Evolutionary conservation across 64 coral and sea anemone species (phyloP).

Genomic region (Acropora yongei): DNA sequence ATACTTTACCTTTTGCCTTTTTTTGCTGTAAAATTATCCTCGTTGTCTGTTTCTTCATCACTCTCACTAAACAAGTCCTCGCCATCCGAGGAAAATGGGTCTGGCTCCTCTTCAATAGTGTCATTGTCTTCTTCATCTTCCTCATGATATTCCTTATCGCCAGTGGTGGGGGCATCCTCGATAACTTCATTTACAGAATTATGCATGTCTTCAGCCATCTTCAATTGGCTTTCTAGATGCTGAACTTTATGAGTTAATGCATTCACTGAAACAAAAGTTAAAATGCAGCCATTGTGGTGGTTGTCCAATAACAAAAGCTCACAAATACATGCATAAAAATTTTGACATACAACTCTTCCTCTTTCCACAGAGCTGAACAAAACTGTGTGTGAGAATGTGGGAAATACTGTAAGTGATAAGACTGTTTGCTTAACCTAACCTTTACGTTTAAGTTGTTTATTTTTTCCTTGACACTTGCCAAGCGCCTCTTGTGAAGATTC

Average conservation of each 20-base stretch:
- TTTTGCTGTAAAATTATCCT: neutral
- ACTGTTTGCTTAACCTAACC: neutral
- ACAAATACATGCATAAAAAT: neutral
- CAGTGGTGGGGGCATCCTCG: neutral
- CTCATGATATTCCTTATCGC: neutral
- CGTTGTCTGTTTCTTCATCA: neutral
- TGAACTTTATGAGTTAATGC: neutral
- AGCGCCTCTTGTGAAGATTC: slow-evolving; percentile 22
- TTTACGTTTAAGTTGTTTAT: slow-evolving; percentile 13
- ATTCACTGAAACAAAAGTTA: neutral
- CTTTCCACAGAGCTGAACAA: neutral
- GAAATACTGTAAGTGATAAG: neutral
- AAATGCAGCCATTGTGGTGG: neutral
- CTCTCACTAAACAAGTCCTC: neutral
- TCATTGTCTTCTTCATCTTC: neutral
- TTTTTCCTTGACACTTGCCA: slow-evolving; percentile 35
- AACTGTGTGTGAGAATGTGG: neutral
- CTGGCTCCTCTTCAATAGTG: neutral
- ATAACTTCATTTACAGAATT: neutral
- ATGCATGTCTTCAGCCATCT: neutral
- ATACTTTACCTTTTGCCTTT: neutral
- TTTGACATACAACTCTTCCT: neutral
- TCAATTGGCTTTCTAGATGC: neutral
- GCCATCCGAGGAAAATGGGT: neutral
- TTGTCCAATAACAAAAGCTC: neutral